phyloP scores from a whole-genome alignment of 2,797 vertebrate genomes.

The Malacoraja senta region DNA sequence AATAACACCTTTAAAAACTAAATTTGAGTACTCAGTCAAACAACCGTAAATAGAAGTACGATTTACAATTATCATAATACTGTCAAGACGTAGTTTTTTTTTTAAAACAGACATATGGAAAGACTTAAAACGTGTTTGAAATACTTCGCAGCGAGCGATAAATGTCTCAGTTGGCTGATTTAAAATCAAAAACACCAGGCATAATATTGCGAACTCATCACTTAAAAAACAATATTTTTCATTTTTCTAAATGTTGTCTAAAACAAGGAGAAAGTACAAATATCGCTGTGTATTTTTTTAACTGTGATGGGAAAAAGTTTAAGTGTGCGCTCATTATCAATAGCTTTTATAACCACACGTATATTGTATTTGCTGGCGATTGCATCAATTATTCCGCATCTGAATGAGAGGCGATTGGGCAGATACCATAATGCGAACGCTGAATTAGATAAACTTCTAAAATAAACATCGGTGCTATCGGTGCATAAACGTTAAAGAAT shows the following conservation, averaged over 20 bases:
- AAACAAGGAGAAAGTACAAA: not conserved
- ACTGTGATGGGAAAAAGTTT: not conserved
- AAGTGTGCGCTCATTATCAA: not conserved
- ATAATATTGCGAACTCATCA: conserved; percentile 5
- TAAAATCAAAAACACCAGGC: conserved; percentile 34
- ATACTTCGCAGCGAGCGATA: conserved; percentile 5
- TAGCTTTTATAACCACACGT: not conserved
- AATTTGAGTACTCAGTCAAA: not conserved
- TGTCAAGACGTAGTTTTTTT: not conserved
- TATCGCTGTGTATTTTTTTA: not conserved
- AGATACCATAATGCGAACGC: not conserved
- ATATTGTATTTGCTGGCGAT: too few species aligned
- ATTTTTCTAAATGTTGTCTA: conserved; percentile 8
- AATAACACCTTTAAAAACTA: not conserved
- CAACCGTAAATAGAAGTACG: not conserved
- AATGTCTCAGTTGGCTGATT: conserved; percentile 11
- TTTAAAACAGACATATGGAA: conserved; percentile 3
- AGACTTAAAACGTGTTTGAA: conserved; percentile 25
- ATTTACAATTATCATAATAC: conserved; percentile 34
- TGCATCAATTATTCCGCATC: too few species aligned
- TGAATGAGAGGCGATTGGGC: not conserved
- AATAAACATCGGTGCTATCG: not conserved
- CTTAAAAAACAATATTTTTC: not conserved
- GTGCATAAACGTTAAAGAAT: not conserved
- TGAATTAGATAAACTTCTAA: not conserved